A percentile compares a stretch with the other conserved stretches of the same genome.
These are phyloP conservation scores for Cataglyphis altisquamis DNA, from an alignment of 2,888 invertebrate genomes.

Conservation along the genomic window DNA sequence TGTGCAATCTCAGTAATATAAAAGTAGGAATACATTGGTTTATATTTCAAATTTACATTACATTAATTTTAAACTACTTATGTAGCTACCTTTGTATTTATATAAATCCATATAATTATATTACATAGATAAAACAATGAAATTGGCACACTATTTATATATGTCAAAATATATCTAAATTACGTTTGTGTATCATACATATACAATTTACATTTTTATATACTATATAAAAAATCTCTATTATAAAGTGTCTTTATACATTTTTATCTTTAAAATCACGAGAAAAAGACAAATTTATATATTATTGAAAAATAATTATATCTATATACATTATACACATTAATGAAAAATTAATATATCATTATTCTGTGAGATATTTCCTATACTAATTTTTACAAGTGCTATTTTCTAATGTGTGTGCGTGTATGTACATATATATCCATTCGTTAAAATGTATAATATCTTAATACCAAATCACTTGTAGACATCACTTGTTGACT, in stretches of 20 bases:
- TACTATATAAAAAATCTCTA: conserved; percentile 64
- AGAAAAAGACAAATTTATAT: neutral
- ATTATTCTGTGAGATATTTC: neutral
- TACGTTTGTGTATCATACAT: conserved; percentile 37
- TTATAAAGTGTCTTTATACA: conserved; percentile 61
- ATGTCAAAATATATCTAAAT: neutral
- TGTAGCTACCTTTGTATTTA: conserved; percentile 4
- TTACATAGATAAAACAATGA: neutral
- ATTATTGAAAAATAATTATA: neutral
- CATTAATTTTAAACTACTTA: conserved; percentile 2
- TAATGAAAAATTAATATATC: neutral
- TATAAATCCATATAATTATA: conserved; percentile 25
- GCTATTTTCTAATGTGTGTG: neutral
- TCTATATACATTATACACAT: neutral
- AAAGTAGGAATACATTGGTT: conserved; percentile 10
- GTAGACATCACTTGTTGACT: neutral
- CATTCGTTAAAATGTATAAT: neutral
- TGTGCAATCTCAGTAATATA: neutral
- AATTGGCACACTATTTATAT: neutral
- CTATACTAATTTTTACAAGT: neutral
- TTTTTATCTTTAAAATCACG: conserved; percentile 6
- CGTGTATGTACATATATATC: neutral
- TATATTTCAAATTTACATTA: conserved; percentile 2
- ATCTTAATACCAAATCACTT: neutral
- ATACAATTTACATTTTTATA: conserved; percentile 53